These are phyloP conservation scores for Cryptomyrus ogoouensis DNA, from an alignment of 2,113 vertebrate species.

Conservation along the genomic window DNA sequence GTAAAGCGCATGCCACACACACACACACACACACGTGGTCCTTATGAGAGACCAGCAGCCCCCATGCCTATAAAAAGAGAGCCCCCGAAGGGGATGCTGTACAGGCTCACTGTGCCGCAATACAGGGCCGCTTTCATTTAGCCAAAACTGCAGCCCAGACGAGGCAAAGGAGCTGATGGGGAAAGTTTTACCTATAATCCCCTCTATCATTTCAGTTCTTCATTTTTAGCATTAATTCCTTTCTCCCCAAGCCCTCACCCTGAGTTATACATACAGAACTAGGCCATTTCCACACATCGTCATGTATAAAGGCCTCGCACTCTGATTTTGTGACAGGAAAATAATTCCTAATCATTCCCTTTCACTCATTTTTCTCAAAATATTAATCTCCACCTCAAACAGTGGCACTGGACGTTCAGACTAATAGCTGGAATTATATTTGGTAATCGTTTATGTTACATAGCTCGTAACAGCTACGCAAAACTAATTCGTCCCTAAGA, in stretches of 20 bases:
- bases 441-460: slow-evolving; percentile 93
- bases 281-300: slow-evolving; percentile 65
- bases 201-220: slow-evolving; percentile 41
- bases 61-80: not conserved
- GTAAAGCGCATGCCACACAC: not conserved
- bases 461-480: slow-evolving; percentile 81
- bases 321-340: slow-evolving; percentile 70
- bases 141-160: slow-evolving; percentile 57
- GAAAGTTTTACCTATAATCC: slow-evolving; percentile 52
- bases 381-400: slow-evolving; percentile 88
- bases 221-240: slow-evolving; percentile 53
- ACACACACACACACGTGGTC: not conserved
- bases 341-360: slow-evolving; percentile 71
- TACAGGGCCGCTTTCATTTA: slow-evolving; percentile 42
- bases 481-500: slow-evolving; percentile 84
- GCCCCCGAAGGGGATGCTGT: not conserved
- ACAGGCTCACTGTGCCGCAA: not conserved
- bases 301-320: slow-evolving; percentile 74
- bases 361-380: slow-evolving; percentile 55
- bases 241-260: slow-evolving; percentile 46
- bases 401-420: slow-evolving; percentile 80
- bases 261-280: slow-evolving; percentile 65
- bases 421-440: slow-evolving; percentile 95
- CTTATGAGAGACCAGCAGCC: not conserved
- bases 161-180: slow-evolving; percentile 53